Conservation (phyloP, 2,113 vertebrate species). For the Lepisosteus osseus region DNA sequence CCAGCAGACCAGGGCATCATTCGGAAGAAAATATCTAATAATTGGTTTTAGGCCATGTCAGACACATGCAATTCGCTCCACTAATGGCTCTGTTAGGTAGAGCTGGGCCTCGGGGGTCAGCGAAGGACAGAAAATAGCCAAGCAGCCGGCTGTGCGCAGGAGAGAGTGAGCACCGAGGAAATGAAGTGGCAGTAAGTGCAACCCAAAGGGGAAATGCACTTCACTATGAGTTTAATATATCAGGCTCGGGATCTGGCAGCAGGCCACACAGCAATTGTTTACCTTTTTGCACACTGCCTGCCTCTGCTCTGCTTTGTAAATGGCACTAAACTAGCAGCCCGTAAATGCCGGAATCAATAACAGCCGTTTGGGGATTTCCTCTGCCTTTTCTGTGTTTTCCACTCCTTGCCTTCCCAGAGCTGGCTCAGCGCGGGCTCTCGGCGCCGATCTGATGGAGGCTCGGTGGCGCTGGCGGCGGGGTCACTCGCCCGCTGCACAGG, state of each 20-base stretch:
- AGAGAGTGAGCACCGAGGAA: slow-evolving; percentile 79
- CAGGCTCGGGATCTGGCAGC: slow-evolving; percentile 87
- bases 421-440: too few relatives aligned
- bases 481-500: too few relatives aligned
- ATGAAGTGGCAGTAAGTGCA: slow-evolving; percentile 98
- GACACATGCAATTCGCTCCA: slow-evolving; percentile 92
- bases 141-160: slow-evolving; percentile 64
- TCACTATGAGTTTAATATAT: slow-evolving; percentile 97
- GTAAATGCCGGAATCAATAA: slow-evolving; percentile 96
- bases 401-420: too few relatives aligned
- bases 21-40: slow-evolving; percentile 97
- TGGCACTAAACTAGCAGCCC: slow-evolving; percentile 89
- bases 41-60: slow-evolving; percentile 96
- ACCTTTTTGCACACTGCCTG: slow-evolving; percentile 97
- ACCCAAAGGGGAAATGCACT: slow-evolving; percentile 95
- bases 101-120: slow-evolving; percentile 85
- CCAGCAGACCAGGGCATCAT: slow-evolving; percentile 90
- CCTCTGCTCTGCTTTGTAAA: slow-evolving; percentile 99
- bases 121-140: slow-evolving; percentile 82
- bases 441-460: too few relatives aligned
- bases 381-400: slow-evolving; percentile 39
- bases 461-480: too few relatives aligned
- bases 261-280: slow-evolving; percentile 98
- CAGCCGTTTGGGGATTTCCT: slow-evolving; percentile 92
- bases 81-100: slow-evolving; percentile 89